Percentiles rank a stretch among this genome's conserved stretches.
phyloP scores from a whole-genome alignment of 2,113 vertebrate species.

The Chrysemys picta region DNA sequence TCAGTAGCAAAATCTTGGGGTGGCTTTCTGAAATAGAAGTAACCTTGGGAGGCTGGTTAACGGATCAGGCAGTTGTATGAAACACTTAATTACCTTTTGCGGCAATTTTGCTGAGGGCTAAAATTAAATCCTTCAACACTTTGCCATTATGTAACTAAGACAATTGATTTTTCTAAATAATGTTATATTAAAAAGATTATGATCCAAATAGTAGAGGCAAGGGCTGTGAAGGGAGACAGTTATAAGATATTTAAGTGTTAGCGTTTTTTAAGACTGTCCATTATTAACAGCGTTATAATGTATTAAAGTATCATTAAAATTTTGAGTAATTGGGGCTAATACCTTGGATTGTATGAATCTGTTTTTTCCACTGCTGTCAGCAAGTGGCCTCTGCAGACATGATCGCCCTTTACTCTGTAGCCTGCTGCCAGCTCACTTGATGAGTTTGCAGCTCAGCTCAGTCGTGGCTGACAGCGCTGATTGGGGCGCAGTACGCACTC shows the following conservation, averaged over 20 bases:
- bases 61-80: conserved; percentile 75
- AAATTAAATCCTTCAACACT: conserved; percentile 83
- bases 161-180: conserved; percentile 87
- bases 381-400: conserved; percentile 76
- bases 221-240: conserved; percentile 81
- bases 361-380: conserved; percentile 75
- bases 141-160: conserved; percentile 83
- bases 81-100: conserved; percentile 84
- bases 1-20: conserved; percentile 73
- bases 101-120: conserved; percentile 79
- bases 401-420: conserved; percentile 78
- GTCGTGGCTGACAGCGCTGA: conserved; percentile 87
- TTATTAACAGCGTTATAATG: conserved; percentile 79
- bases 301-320: conserved; percentile 82
- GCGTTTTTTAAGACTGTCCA: conserved; percentile 75
- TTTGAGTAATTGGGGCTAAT: conserved; percentile 83
- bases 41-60: conserved; percentile 81
- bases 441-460: conserved; percentile 83
- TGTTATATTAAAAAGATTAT: conserved; percentile 84
- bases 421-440: conserved; percentile 82
- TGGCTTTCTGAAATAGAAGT: conserved; percentile 72
- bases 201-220: conserved; percentile 81
- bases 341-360: conserved; percentile 79
- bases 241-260: conserved; percentile 78
- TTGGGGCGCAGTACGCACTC: conserved; percentile 90